Evolutionary conservation across 53 echinoderm and acorn worm species (phyloP).

Genomic region (Patiria pectinifera): DNA sequence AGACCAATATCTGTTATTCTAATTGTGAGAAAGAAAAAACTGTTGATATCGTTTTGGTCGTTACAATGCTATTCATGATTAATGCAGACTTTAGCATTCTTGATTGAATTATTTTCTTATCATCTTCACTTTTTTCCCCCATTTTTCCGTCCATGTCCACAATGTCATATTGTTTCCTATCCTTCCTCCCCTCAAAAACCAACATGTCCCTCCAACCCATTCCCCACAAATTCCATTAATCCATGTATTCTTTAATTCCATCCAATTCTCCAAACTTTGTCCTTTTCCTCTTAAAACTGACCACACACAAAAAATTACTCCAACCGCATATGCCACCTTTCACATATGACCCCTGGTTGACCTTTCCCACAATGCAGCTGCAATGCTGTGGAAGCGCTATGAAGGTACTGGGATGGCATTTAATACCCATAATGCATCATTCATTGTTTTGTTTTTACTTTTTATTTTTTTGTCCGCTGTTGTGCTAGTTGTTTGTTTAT

Average conservation of each 20-base stretch:
- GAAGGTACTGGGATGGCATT: slow-evolving; percentile 56
- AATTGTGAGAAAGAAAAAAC: neutral
- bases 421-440: neutral
- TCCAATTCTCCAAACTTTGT: neutral
- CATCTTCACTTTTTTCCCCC: slow-evolving; percentile 23
- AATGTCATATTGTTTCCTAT: neutral
- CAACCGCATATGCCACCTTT: slow-evolving; percentile 7
- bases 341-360: slow-evolving; percentile 36
- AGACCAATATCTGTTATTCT: neutral
- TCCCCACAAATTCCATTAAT: too few relatives aligned
- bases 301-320: neutral
- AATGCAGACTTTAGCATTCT: neutral
- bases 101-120: slow-evolving; percentile 10
- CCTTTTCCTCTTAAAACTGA: neutral
- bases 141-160: neutral
- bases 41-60: neutral
- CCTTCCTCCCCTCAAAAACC: too few relatives aligned
- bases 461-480: neutral
- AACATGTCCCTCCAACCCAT: neutral
- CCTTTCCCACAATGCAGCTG: slow-evolving; percentile 72
- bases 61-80: neutral
- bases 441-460: neutral
- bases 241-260: too few relatives aligned
- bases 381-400: slow-evolving; percentile 73
- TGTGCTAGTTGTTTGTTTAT: slow-evolving; percentile 13